Conservation (phyloP, 1,140 invertebrate species). For the Caenorhabditis latens region DNA sequence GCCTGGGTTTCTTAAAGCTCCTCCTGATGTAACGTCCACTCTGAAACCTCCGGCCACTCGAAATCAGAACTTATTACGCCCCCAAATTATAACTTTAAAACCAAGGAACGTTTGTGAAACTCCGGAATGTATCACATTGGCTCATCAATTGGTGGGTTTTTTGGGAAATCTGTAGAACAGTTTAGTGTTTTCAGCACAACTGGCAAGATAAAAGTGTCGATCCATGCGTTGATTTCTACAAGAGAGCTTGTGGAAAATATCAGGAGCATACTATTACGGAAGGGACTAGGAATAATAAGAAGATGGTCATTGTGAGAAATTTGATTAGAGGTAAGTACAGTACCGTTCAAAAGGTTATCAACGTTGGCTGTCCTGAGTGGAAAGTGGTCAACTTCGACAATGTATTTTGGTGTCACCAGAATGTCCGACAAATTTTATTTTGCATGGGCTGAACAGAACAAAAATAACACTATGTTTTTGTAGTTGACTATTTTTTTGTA, state of each 20-base stretch:
- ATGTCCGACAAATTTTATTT: too few relatives aligned
- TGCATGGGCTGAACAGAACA: too few relatives aligned
- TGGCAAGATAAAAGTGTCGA: neutral
- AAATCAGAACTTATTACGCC: too few relatives aligned
- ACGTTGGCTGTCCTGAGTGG: too few relatives aligned
- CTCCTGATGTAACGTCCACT: too few relatives aligned
- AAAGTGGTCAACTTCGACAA: too few relatives aligned
- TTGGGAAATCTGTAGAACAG: neutral
- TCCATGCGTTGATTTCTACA: neutral
- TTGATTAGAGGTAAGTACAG: neutral
- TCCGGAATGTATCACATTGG: slow-evolving; percentile 15
- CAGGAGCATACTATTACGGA: neutral
- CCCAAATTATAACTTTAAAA: neutral
- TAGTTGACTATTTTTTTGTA: too few relatives aligned
- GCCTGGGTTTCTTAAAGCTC: too few relatives aligned
- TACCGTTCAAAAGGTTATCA: too few relatives aligned
- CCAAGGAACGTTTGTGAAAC: slow-evolving; percentile 6
- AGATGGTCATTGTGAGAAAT: neutral
- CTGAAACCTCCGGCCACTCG: neutral
- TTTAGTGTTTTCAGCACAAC: neutral
- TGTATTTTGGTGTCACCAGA: too few relatives aligned
- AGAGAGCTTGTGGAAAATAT: neutral
- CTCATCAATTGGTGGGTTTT: slow-evolving; percentile 9
- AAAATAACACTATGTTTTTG: too few relatives aligned
- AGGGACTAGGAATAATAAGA: neutral